phyloP scores from a whole-genome alignment of 2,797 vertebrate species.

The Diplodus puntazzo region DNA sequence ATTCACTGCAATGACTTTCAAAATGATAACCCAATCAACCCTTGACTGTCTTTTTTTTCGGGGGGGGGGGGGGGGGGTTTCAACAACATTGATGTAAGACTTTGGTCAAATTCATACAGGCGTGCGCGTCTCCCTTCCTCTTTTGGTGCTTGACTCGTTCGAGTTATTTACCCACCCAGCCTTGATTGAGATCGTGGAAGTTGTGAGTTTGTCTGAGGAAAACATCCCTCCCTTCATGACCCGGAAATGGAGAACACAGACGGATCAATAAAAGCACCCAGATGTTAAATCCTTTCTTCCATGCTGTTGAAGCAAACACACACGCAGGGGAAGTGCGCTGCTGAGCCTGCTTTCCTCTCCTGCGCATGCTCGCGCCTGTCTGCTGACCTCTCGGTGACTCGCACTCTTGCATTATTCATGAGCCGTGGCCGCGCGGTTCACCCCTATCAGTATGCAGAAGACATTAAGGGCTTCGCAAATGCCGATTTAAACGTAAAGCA shows the following conservation, averaged over 20 bases:
- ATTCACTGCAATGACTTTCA: conserved; percentile 32
- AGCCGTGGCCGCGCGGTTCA: conserved; percentile 88
- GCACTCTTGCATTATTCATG: conserved; percentile 95
- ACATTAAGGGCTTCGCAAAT: conserved; percentile 90
- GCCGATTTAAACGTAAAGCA: conserved; percentile 89
- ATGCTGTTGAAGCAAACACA: conserved; percentile 48
- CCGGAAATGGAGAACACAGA: conserved; percentile 51
- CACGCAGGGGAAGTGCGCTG: background rate
- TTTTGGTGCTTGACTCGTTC: background rate
- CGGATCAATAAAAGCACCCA: conserved; percentile 66
- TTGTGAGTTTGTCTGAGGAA: conserved; percentile 47
- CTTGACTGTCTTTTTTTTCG: conserved; percentile 19
- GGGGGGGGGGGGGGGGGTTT: too few species aligned
- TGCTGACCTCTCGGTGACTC: conserved; percentile 96
- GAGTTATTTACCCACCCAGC: conserved; percentile 1
- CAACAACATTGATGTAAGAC: too few species aligned
- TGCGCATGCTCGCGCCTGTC: conserved; percentile 82
- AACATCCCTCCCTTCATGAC: conserved; percentile 35
- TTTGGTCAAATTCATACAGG: background rate
- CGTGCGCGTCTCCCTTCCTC: too few species aligned
- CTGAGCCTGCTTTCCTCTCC: background rate
- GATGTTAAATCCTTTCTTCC: conserved; percentile 50
- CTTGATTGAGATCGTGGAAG: conserved; percentile 30
- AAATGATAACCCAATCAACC: conserved; percentile 15
- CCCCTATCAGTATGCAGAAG: conserved; percentile 93